Base-by-base conservation (phyloP, 2,888 invertebrate species). In the Hartigia nigra region DNA sequence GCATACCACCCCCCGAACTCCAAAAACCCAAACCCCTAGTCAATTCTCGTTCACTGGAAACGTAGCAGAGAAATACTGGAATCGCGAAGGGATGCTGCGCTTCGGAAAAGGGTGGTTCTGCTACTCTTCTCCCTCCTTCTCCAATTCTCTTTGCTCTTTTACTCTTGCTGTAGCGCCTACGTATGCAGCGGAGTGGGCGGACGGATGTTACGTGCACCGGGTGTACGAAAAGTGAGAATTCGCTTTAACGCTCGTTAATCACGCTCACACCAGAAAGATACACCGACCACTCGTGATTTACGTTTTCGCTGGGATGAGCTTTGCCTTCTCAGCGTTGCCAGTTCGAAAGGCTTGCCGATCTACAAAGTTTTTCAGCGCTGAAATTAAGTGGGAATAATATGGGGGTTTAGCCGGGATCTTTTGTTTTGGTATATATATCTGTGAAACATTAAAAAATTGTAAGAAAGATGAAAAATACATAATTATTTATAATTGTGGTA, bases 201-300 rank as follows among this genome's bases (percentile, higher is more conserved):
- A 9, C 23, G 55, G 39, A 55, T 55, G 55, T 14, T 82, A 83
- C 86, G 85, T 84, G 87, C 85, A 78, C 84, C 82, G 83, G 84
- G 80, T 86, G 85, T 81, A 82, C 86, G 83, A 82, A 85, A 87
- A 86, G 83, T 86, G 84, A 82, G 82, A 82, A 82, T 83, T 76
- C 76, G 78, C 79, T 81, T 80, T 78, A 75, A 37, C 69, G 79
- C 82, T 87, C 87, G 87, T 87, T 87, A 87, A 87, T 87, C 87
- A 87, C 85, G 84, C 83, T 78, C 81, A 55, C 79, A 55, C 55
- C 55, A 55, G 55, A 14, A 34, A 72, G 31, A 72, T 72, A 72
- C 72, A 72, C 31, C 72, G 72, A 34, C 72, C 11, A 32, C 32
- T 14, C 32, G 72, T 72, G 72, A 72, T 72, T 72, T 72, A 72